Evolutionary conservation across 2,888 invertebrate genomes (phyloP).

Genomic region (Heliconius sara): DNA sequence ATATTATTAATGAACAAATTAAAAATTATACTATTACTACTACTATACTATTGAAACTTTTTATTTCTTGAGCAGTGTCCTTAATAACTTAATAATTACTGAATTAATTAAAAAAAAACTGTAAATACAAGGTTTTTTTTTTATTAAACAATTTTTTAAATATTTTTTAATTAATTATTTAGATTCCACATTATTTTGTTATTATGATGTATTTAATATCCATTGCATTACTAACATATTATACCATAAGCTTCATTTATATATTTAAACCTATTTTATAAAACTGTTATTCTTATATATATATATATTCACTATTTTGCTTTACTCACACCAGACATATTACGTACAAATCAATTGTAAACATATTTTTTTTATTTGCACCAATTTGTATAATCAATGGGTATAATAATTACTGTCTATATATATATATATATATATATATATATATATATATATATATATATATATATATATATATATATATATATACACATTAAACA

Average conservation of each 20-base stretch:
- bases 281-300: background rate
- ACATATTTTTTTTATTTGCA: background rate
- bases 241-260: conserved; percentile 15
- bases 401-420: background rate
- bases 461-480: no score
- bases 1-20: no score
- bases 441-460: no score
- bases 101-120: background rate
- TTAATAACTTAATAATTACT: no score
- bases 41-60: no score
- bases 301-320: background rate
- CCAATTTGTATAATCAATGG: background rate
- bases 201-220: background rate
- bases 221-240: conserved; percentile 19
- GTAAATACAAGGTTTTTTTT: background rate
- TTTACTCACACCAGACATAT: background rate
- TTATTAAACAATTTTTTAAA: no score
- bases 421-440: no score
- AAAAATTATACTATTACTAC: no score
- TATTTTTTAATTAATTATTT: no score
- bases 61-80: no score
- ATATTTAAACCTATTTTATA: background rate
- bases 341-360: background rate
- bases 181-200: background rate
- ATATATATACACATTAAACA: no score